Conservation (phyloP, 1,140 invertebrate species). For the Glossosoma conforme region DNA sequence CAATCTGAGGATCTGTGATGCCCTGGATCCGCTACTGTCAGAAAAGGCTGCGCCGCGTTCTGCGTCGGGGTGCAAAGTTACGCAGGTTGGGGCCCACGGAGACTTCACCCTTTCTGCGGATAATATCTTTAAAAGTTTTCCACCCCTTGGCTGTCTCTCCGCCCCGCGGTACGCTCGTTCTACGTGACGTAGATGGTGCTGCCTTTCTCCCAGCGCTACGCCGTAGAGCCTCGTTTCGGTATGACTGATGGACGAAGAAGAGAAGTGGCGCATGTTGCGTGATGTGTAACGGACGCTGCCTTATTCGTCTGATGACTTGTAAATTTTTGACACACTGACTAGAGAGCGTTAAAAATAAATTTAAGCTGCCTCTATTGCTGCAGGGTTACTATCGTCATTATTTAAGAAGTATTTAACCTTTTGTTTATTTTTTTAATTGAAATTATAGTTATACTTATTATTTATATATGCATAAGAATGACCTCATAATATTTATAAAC, state of each 20-base stretch:
- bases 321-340: too few relatives aligned
- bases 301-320: too few relatives aligned
- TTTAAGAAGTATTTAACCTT: too few relatives aligned
- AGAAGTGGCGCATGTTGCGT: not conserved
- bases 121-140: conserved; percentile 33
- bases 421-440: too few relatives aligned
- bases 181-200: conserved; percentile 11
- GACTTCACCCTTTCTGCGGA: conserved; percentile 27
- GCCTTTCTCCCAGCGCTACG: not conserved
- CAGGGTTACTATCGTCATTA: too few relatives aligned
- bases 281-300: too few relatives aligned
- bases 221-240: conserved; percentile 16
- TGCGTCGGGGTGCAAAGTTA: conserved; percentile 21
- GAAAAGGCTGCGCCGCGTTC: conserved; percentile 1
- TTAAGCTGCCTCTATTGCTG: too few relatives aligned
- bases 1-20: too few relatives aligned
- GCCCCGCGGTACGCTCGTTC: not conserved
- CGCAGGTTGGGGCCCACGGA: conserved; percentile 24
- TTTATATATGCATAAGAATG: too few relatives aligned
- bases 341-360: too few relatives aligned
- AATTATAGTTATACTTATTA: too few relatives aligned
- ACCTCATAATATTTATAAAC: too few relatives aligned
- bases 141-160: conserved; percentile 11
- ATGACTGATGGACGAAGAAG: conserved; percentile 25
- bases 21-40: not conserved